Base-by-base conservation (phyloP, 23 tunicate species). In the Ciona savignyi region DNA sequence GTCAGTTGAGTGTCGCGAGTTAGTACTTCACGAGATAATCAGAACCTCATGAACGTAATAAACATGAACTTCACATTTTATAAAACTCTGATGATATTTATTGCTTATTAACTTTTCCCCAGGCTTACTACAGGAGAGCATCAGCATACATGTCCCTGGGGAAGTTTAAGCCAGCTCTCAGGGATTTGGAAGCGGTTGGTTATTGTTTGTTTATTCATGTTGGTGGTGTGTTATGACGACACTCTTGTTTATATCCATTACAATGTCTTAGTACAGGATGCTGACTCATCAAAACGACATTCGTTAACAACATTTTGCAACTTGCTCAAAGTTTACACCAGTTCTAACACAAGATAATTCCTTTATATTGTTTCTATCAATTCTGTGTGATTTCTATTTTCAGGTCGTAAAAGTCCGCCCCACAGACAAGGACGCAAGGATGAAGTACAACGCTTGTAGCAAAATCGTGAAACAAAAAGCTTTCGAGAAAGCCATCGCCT, bases 61-160 rank as follows among this genome's bases (percentile, higher is more conserved):
- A n/a, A n/a, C n/a, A n/a, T n/a, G n/a, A n/a, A n/a, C n/a, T n/a
- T n/a, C n/a, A n/a, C n/a, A n/a, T n/a, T n/a, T n/a, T n/a, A n/a
- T n/a, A n/a, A n/a, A n/a, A n/a, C n/a, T n/a, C n/a, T n/a, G n/a
- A n/a, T n/a, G n/a, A n/a, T n/a, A n/a, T n/a, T 42, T 42, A 15
- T 42, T 42, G 9, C 9, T 42, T 42, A 6, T 42, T 6, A 42
- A 42, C 15, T 6, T 42, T 6, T 42, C 11, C n/a, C 4, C 82
- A 94, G 99, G 99, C 82, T 49, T 94, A 94, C 70, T 94, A 94
- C 78, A 74, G 99, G 29, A 62, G 95, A 65, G 99, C 99, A 2
- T 94, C 99, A 15, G 99, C 99, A 0, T 63, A 88, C 78, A 94
- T 94, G 99, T 81, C 99, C 6, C 70, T 94, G 64, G 99, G 99